Evolutionary conservation across 2,888 invertebrate genomes (phyloP), one percentile per base, ranked within the genome.

Genomic region (Drosophila leonis): DNA sequence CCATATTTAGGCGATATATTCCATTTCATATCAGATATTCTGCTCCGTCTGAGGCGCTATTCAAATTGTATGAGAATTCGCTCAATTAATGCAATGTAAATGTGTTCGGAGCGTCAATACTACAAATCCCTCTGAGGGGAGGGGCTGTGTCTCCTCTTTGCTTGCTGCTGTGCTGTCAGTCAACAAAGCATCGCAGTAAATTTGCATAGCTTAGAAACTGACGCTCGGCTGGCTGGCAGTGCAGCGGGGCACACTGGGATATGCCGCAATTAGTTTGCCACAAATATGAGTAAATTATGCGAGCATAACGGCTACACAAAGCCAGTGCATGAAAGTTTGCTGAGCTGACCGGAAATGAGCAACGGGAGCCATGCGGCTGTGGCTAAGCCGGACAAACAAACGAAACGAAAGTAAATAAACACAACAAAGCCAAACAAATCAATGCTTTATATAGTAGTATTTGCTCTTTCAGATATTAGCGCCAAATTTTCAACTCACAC

Each of bases 131-230:
- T 27, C 41, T 24, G 37, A 2, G 39, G n/a, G n/a, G n/a, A n/a
- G n/a, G 27, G 54, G 29, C 18, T 42, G 24, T 52, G 20, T 27
- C 20, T 7, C 41, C 41, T 41, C 29, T 9, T n/a, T 56, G 46
- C 54, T 20, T 57, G 33, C 57, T 37, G 46, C 31, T 5, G 15
- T 27, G 56, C 49, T 13, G 54, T 20, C 55, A 56, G 44, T 59
- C 54, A 59, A 37, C 55, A 46, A 65, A 56, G 41, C 44, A 55
- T 4, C 48, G 51, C 54, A 61, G 48, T 27, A 60, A 61, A 85
- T 88, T 88, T 75, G 67, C 82, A 88, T 83, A 78, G 73, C 66
- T 72, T 59, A 55, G 55, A 54, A 31, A 37, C 42, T 48, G 66
- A 62, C 39, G 60, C 56, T 55, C 29, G 54, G 48, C 37, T 57